Base-by-base conservation (phyloP, 2,113 vertebrate species). In the Cacatua alba region DNA sequence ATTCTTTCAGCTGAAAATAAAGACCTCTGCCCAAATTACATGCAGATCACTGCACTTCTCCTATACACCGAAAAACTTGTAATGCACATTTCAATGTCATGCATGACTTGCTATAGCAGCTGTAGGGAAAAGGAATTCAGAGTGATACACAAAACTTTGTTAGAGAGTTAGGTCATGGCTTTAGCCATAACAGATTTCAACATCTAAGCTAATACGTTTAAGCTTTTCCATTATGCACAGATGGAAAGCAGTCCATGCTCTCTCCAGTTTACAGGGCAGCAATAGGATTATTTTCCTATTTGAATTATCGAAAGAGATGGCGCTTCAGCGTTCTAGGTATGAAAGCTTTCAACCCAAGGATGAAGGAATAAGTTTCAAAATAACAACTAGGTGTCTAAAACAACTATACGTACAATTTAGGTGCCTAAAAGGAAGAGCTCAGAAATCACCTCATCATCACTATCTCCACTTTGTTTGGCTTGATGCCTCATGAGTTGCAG, bases 1-100 rank as follows among this genome's bases (percentile, higher is more conserved):
- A 96, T 96, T 87, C 91, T 97, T 97, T 96, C 78, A 90, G 84
- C 75, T 65, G 87, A 94, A 94, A 96, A 95, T 87, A 96, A 95
- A 96, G 94, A 89, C 89, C n/a, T 44, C 70, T 57, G 84, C 86
- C 86, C 83, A 89, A 79, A 95, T 95, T 95, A 97, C 53, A 75
- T 84, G 86, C 93, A 95, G 94, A 96, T 92, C 95, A 91, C 2
- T 82, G 95, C 94, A 89, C 84, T 94, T 95, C 89, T 92, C 91
- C 86, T 95, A 92, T 94, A 95, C 83, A 79, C 89, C 69, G 9
- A 84, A 94, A 78, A 86, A 95, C 74, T 76, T 79, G 81, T 49
- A 84, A 84, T 60, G 86, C 95, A 94, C 94, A 95, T 97, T 96
- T 95, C 33, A 44, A 39, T 69, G 86, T 69, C 93, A 95, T 84